Evolutionary conservation across 2,797 vertebrate genomes (phyloP), one percentile per base, ranked within the genome.

Genomic region (Mastacembelus armatus): DNA sequence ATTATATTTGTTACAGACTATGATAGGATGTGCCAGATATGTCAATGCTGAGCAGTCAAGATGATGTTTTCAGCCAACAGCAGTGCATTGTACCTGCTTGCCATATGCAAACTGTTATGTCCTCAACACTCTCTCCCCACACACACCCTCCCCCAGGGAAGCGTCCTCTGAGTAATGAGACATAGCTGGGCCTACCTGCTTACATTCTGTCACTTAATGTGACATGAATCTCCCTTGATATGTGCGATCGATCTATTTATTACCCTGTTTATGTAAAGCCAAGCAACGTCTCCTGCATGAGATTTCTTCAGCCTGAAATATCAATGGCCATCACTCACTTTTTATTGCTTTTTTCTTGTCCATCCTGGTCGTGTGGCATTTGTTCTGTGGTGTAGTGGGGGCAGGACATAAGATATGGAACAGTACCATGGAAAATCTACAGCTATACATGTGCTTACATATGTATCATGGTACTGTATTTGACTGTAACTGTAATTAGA

Each of bases 241-340:
- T 71, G 77, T 87, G 83, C 83, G 90, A 93, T 92, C 74, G 88
- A 93, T 92, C 90, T 92, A 91, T 93, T 92, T 93, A 92, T 91
- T 88, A 91, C 89, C 88, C 86, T 84, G 81, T 92, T 92, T 92
- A 92, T 89, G 87, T 90, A 92, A 91, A 93, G 90, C 88, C 89
- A 66, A 73, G 83, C 58, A 85, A 84, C 89, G 86, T 84, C 87
- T 78, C 78, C 80, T 81, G 85, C 74, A 63, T 10, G 1, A 70
- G 85, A 77, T 85, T 82, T 86, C 81, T 77, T 57, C 72, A 76
- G 65, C 67, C 81, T 81, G 66, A 87, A 92, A 90, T 90, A 92
- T 91, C 88, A 89, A 87, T 85, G 80, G 82, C 83, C 85, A 92
- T 92, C 89, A 87, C 78, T 92, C 88, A 87, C 71, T 78, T 84